Percentiles rank a stretch among this genome's conserved stretches.
Evolutionary conservation across 2,888 invertebrate genomes (phyloP).

Genomic region (Cryptocephalus moraei): DNA sequence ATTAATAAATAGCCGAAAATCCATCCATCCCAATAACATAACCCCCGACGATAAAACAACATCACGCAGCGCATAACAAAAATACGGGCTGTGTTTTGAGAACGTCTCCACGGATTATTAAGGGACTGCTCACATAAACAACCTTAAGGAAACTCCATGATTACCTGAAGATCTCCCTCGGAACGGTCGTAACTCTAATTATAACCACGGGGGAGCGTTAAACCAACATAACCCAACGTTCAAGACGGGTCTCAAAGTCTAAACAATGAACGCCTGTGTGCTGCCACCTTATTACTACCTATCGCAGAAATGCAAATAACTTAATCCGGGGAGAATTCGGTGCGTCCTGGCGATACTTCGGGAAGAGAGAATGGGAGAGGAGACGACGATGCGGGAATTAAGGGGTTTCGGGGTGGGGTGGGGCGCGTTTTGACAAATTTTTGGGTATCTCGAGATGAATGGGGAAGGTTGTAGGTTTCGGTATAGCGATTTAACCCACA

Average conservation of each 20-base stretch:
- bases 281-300: slow-evolving; percentile 14
- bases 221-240: slow-evolving; percentile 21
- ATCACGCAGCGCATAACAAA: slow-evolving; percentile 5
- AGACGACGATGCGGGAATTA: no score
- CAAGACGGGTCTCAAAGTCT: slow-evolving; percentile 17
- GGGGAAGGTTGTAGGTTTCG: no score
- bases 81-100: slow-evolving; percentile 3
- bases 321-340: slow-evolving; percentile 12
- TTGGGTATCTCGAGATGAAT: no score
- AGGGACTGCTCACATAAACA: slow-evolving; percentile 17
- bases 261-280: slow-evolving; percentile 17
- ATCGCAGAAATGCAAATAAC: slow-evolving; percentile 22
- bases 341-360: background rate
- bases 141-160: slow-evolving; percentile 22
- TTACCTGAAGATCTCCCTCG: slow-evolving; percentile 22
- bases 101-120: slow-evolving; percentile 9
- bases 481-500: no score
- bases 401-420: no score
- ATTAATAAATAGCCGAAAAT: no score
- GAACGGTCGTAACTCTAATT: slow-evolving; percentile 23
- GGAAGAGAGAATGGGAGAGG: no score
- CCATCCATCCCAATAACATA: no score
- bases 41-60: slow-evolving; percentile 3
- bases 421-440: no score
- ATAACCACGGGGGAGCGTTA: slow-evolving; percentile 20